These are phyloP conservation scores for Ascidia mentula DNA, from an alignment of 23 tunicate genomes.

Conservation along the genomic window DNA sequence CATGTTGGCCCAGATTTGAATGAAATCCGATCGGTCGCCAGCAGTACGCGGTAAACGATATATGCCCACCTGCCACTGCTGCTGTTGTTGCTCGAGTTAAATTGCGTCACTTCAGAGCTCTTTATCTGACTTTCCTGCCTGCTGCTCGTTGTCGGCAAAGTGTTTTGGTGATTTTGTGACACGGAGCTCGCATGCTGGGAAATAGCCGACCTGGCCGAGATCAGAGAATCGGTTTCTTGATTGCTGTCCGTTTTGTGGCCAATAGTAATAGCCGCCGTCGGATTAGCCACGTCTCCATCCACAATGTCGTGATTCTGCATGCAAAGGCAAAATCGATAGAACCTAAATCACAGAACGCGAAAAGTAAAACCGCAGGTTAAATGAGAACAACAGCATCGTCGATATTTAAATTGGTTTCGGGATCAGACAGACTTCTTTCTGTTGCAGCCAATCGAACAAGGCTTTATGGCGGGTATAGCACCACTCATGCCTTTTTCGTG, in stretches of 20 bases:
- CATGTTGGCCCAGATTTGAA: too few species aligned
- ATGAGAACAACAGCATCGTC: too few species aligned
- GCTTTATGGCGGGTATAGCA: too few species aligned
- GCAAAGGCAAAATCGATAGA: too few species aligned
- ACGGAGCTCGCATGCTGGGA: background rate
- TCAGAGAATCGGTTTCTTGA: conserved; percentile 16
- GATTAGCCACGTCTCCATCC: conserved; percentile 5
- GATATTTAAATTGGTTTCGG: too few species aligned
- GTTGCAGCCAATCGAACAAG: too few species aligned
- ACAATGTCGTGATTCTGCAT: conserved; percentile 32
- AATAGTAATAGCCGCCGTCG: conserved; percentile 22
- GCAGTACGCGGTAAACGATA: background rate
- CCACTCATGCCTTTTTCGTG: too few species aligned
- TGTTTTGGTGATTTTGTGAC: conserved; percentile 11
- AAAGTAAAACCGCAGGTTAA: too few species aligned
- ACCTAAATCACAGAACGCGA: too few species aligned
- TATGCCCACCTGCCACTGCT: background rate
- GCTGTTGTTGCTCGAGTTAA: conserved; percentile 7
- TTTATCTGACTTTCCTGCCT: too few species aligned
- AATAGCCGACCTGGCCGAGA: conserved; percentile 6
- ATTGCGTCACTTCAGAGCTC: background rate
- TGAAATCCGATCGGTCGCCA: too few species aligned
- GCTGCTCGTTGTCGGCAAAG: background rate
- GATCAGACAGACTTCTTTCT: too few species aligned
- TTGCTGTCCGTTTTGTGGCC: background rate